Base-by-base conservation (phyloP, 2,888 invertebrate species). In the Temnothorax unifasciatus region DNA sequence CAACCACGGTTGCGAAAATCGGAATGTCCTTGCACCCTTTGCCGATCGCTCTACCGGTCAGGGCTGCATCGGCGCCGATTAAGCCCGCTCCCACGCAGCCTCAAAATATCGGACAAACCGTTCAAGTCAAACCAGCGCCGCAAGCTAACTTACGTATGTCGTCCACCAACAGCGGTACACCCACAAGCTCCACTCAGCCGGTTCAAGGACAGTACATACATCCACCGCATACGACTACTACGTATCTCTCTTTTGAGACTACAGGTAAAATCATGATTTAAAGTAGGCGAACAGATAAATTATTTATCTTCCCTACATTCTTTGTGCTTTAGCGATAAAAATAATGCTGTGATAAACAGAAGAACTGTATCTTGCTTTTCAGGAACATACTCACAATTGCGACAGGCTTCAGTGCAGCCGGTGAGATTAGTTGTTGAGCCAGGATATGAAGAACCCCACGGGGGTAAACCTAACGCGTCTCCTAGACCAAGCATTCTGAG, bases 401-500 rank as follows among this genome's bases (percentile, higher is more conserved):
- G 94, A 34, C 94, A 93, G 85, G 86, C 93, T 3, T 87, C 93
- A 1, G 93, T 93, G 34, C 94, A 94, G 75, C 94, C 95, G n/a
- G 93, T 95, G 13, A 91, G 95, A 82, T 88, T 95, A 61, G 89
- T 95, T n/a, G 94, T 94, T 9, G 95, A 95, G 63, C 93, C 94
- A 52, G 91, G 92, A 64, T 94, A 94, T 52, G 95, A 95, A 63
- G 94, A 95, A 85, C 92, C 93, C 3, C 93, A 93, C 75, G 90
- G 29, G 29, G 29, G 91, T 11, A 95, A 95, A 89, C 96, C 93
- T 0, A 96, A 96, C 77, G 96, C 96, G 9, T 96, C 97, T 25
- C 97, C 98, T 0, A 95, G 98, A 87, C 98, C 98, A 0, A 97
- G 98, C 92, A 97, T 99, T 95, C 95, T 99, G 83, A 96, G 99